Percentiles rank a stretch among this genome's conserved stretches.
Evolutionary conservation across 1,140 invertebrate species (phyloP).

Genomic region (Campoletis sonorensis): DNA sequence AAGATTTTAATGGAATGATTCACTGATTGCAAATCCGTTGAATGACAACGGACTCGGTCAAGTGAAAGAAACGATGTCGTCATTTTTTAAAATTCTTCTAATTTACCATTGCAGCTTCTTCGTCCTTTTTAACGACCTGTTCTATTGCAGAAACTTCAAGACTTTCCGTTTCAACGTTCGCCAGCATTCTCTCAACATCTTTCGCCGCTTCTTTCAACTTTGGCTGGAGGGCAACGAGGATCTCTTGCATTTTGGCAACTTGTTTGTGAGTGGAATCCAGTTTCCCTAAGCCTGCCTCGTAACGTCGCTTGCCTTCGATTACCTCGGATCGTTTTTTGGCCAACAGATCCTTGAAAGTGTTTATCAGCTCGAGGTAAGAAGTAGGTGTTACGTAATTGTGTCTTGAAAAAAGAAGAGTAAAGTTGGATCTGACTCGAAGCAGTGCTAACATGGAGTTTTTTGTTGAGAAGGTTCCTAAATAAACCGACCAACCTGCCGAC

Average conservation of each 20-base stretch:
- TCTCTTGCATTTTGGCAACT: conserved; percentile 91
- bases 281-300: conserved; percentile 91
- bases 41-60: no score
- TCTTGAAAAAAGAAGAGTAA: no score
- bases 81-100: no score
- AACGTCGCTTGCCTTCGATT: no score
- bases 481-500: conserved; percentile 86
- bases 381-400: conserved; percentile 96
- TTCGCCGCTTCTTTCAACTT: conserved; percentile 90
- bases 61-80: no score
- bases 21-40: no score
- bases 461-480: no score
- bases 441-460: no score
- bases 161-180: conserved; percentile 89
- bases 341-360: conserved; percentile 92
- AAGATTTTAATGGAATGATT: no score
- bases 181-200: conserved; percentile 88
- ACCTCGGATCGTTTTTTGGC: conserved; percentile 86
- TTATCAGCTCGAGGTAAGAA: conserved; percentile 94
- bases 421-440: no score
- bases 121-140: conserved; percentile 81
- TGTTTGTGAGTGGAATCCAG: conserved; percentile 89
- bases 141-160: conserved; percentile 88
- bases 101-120: conserved; percentile 78
- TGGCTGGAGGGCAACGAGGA: conserved; percentile 91